phyloP scores from a whole-genome alignment of 30 jellyfish, hydroid and myxozoan species.

The Aurelia aurita region DNA sequence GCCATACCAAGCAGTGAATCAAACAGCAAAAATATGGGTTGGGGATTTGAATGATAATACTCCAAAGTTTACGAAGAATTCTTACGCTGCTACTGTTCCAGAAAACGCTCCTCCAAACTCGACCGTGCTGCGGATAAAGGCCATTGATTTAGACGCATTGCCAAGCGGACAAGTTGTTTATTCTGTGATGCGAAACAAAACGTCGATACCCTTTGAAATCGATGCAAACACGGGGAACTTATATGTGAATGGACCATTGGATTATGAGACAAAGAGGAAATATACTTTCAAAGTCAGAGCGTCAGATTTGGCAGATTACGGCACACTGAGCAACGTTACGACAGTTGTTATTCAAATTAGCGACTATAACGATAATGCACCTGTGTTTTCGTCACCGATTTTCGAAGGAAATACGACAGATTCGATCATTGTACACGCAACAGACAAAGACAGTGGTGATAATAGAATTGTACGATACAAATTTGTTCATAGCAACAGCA shows the following conservation, averaged over 20 bases:
- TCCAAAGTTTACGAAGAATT: conserved; percentile 71
- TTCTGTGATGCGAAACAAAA: conserved; percentile 50
- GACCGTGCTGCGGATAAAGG: conserved; percentile 70
- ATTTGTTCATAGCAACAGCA: conserved; percentile 50
- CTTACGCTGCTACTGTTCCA: conserved; percentile 56
- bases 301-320: conserved; percentile 77
- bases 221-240: conserved; percentile 76
- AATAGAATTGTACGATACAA: conserved; percentile 76
- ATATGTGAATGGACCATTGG: conserved; percentile 66
- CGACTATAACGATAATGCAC: conserved; percentile 92
- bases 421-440: conserved; percentile 73
- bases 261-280: conserved; percentile 65
- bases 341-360: conserved; percentile 64
- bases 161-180: conserved; percentile 72
- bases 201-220: conserved; percentile 66
- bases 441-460: conserved; percentile 79
- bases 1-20: conserved; percentile 77
- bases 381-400: conserved; percentile 77
- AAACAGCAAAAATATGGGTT: conserved; percentile 79
- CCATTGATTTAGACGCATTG: conserved; percentile 89
- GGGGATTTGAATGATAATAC: conserved; percentile 86
- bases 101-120: conserved; percentile 73
- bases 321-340: conserved; percentile 17
- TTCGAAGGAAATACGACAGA: conserved; percentile 72
- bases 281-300: conserved; percentile 87